Base-by-base conservation (phyloP, 2,113 vertebrate genomes). In the Aspiorhynchus laticeps region DNA sequence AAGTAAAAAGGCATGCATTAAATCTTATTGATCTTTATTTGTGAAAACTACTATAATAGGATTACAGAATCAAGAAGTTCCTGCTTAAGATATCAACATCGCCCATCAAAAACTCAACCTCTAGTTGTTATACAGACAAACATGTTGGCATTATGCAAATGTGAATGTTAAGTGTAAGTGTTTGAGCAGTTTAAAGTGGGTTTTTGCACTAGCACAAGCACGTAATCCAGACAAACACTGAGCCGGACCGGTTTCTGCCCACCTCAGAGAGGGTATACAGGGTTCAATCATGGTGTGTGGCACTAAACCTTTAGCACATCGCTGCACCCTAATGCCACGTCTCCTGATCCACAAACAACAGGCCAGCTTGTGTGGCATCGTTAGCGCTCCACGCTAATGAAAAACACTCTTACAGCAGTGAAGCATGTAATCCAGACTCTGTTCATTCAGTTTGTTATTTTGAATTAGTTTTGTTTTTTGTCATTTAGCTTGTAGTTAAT, bases 301-400 rank as follows among this genome's bases (percentile, higher is more conserved):
- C 24, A 59, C 7, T 59, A 24, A 59, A 46, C 43, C 43, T 46
- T 10, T 12, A 46, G 56, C n/a, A 63, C n/a, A 12, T 11, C 59
- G n/a, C 59, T 61, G 59, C 59, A 61, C 59, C 15, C 59, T 63
- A n/a, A 63, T 17, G 63, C 63, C 63, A 65, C 26, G 2, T 67
- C 63, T 67, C 63, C 63, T 31, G 63, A 67, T 67, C 63, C 63
- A 67, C 63, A 67, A 8, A 46, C 24, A n/a, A 46, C 73, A 76
- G 43, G 24, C 63, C 63, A 7, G 26, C 63, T 15, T 67, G 63
- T 67, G 63, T 67, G 26, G 63, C 63, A 67, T 67, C 28, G 28
- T 67, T 67, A 67, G 26, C 28, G 14, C 61, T 15, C 8, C 33
- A 11, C 3, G 31, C 9, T 38, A 43, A 43, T 15, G 36, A 41